Percentiles rank a stretch among this genome's conserved stretches.
phyloP scores from a whole-genome alignment of 2,888 invertebrate species.

The Apodemia zela region DNA sequence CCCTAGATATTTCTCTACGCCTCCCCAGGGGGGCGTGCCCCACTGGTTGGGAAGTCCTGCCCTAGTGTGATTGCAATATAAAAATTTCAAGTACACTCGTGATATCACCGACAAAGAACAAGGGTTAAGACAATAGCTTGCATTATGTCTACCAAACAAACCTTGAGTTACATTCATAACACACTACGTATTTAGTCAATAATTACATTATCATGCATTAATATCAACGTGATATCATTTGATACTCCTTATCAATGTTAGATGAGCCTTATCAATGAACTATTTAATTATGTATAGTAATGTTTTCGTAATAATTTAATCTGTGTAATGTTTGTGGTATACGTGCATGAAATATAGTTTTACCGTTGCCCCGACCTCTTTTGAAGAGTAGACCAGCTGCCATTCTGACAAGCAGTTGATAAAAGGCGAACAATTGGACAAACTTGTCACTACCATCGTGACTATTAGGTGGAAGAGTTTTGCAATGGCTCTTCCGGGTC shows the following conservation, averaged over 20 bases:
- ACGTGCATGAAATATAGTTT: too few species aligned
- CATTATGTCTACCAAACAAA: not conserved
- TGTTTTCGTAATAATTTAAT: conserved; percentile 5
- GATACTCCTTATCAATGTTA: conserved; percentile 7
- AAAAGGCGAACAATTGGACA: too few species aligned
- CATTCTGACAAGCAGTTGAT: too few species aligned
- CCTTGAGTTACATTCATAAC: conserved; percentile 2
- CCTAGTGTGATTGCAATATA: too few species aligned
- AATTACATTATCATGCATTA: conserved; percentile 12
- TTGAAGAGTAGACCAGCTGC: too few species aligned
- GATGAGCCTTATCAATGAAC: conserved; percentile 12
- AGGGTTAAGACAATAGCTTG: not conserved
- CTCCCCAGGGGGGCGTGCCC: too few species aligned
- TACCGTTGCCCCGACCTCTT: too few species aligned
- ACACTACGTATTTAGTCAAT: conserved; percentile 6
- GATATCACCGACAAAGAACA: not conserved
- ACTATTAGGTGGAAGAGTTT: too few species aligned
- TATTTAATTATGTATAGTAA: conserved; percentile 13
- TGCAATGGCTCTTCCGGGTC: too few species aligned
- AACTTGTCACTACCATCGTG: too few species aligned
- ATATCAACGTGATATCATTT: not conserved
- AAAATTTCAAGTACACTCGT: not conserved
- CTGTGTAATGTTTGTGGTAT: not conserved
- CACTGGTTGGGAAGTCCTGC: too few species aligned
- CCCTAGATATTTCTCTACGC: too few species aligned